A percentile compares a stretch with the other conserved stretches of the same genome.
Conservation (phyloP, 2,797 vertebrate species). For the Phalloptychus januarius region DNA sequence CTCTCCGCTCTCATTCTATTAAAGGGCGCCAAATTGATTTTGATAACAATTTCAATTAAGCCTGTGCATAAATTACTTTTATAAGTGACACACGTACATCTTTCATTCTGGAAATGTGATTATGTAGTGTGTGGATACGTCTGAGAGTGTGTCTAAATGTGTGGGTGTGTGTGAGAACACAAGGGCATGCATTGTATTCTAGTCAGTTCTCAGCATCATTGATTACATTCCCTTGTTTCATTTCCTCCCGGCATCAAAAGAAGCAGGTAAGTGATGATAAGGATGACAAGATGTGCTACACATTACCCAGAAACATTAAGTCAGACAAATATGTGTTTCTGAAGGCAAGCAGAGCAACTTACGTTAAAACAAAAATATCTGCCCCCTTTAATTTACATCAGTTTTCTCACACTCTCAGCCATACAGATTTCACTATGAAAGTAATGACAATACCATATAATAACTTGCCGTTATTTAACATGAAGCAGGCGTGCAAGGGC, state of each 20-base stretch:
- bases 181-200: constrained; percentile 47
- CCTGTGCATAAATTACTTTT: constrained; percentile 71
- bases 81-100: constrained; percentile 66
- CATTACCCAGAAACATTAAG: constrained; percentile 7
- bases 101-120: constrained; percentile 65
- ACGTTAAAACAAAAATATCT: constrained; percentile 7
- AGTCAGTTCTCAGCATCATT: constrained; percentile 52
- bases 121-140: constrained; percentile 34
- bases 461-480: background rate
- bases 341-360: constrained; percentile 18
- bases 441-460: background rate
- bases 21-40: constrained; percentile 79
- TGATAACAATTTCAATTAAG: constrained; percentile 82
- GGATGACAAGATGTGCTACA: constrained; percentile 35
- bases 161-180: constrained; percentile 16
- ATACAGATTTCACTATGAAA: background rate
- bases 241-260: constrained; percentile 52
- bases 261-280: constrained; percentile 55
- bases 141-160: constrained; percentile 4
- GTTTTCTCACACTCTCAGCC: background rate
- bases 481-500: constrained; percentile 9
- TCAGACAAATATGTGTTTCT: background rate
- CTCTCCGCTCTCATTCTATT: constrained; percentile 71
- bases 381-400: constrained; percentile 4
- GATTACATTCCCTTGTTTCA: constrained; percentile 59